A percentile compares a stretch with the other conserved stretches of the same genome.
These are phyloP conservation scores for Eulithis testata DNA, from an alignment of 2,888 invertebrate species.

Conservation along the genomic window DNA sequence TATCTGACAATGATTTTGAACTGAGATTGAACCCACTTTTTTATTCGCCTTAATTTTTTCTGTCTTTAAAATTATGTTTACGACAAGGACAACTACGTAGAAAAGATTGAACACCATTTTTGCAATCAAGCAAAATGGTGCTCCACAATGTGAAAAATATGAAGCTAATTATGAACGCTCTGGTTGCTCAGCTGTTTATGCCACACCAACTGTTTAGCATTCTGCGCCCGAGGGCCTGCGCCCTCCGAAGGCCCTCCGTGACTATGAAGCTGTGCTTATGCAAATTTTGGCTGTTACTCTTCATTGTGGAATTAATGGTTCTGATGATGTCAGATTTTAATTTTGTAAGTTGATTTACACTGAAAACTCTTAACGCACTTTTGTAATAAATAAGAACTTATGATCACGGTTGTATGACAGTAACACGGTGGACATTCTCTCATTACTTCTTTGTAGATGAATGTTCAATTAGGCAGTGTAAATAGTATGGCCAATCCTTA, in stretches of 20 bases:
- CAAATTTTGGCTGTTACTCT: constrained; percentile 40
- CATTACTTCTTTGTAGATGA: too few species aligned
- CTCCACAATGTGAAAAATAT: neutral
- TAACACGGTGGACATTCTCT: too few species aligned
- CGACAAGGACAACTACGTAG: too few species aligned
- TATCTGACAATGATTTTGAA: too few species aligned
- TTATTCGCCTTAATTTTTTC: too few species aligned
- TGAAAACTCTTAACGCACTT: neutral
- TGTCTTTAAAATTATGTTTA: too few species aligned
- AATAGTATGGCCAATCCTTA: too few species aligned
- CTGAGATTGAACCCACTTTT: too few species aligned
- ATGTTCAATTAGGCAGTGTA: too few species aligned
- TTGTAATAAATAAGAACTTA: too few species aligned
- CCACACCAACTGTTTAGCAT: neutral
- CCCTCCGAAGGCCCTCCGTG: constrained; percentile 14
- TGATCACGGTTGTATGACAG: too few species aligned
- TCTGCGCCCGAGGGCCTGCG: constrained; percentile 19
- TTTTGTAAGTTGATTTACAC: constrained; percentile 33
- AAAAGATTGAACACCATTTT: too few species aligned
- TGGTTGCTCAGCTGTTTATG: constrained; percentile 6
- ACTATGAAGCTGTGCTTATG: constrained; percentile 43
- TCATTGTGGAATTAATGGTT: constrained; percentile 36
- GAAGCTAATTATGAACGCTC: neutral
- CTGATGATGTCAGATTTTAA: constrained; percentile 23
- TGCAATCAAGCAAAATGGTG: neutral